Evolutionary conservation across 2,113 vertebrate genomes (phyloP), one percentile per base, ranked within the genome.

Genomic region (Parus major): DNA sequence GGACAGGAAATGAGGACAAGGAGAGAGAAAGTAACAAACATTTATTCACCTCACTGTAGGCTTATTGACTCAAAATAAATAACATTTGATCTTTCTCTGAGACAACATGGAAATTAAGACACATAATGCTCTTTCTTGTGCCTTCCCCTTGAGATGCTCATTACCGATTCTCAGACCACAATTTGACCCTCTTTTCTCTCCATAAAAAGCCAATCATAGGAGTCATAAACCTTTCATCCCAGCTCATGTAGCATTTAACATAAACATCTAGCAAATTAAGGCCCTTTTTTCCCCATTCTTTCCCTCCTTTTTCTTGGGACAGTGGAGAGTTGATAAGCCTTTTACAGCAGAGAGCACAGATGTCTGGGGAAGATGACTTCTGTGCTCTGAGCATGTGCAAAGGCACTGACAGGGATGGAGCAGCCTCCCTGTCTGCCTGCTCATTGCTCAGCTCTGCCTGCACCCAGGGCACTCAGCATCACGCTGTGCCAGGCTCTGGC

Each of bases 1-100:
- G 52, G 65, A 63, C 87, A 95, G 92, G 89, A 96, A 97, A 97
- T 86, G 86, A 82, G 56, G 92, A 33, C 33, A 81, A 94, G 53
- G 50, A 92, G 39, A 88, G 29, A 75, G 70, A 95, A 93, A 95
- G 59, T 35, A 94, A 89, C n/a, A 92, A 92, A 80, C 11, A 71
- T 90, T 88, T 92, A 75, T 94, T 93, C 80, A 59, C 77, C 85
- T 89, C 82, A 71, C 49, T 49, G 11, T 76, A 92, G 77, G 29
- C 46, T 92, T 90, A 60, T 79, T 64, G 22, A 90, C 66, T 92
- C 82, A 94, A 90, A 95, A 86, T 77, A 93, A 94, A 94, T 81
- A 60, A 49, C 63, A 35, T 85, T 75, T 95, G 73, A 87, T 82
- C 82, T 94, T 95, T 72, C 36, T 57, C 71, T 93, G 77, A 85